Conservation (phyloP, 2,797 vertebrate species). For the Thripadectes ignobilis region DNA sequence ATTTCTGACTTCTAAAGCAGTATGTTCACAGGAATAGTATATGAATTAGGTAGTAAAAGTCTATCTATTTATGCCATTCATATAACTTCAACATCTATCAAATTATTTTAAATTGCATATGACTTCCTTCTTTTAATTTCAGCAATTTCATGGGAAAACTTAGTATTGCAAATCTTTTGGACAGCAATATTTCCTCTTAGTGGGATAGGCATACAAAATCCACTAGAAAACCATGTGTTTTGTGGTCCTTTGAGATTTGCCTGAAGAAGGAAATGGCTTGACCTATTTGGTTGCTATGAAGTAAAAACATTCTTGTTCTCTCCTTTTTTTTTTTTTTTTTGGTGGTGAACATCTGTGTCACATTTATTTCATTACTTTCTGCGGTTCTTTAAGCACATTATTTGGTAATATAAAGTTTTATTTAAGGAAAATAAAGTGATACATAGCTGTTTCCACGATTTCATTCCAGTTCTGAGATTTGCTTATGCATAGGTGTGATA, state of each 20-base stretch:
- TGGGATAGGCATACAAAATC: slow-evolving; percentile 60
- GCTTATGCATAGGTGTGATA: neutral
- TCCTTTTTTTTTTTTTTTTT: neutral
- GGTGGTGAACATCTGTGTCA: slow-evolving; percentile 76
- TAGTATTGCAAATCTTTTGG: slow-evolving; percentile 61
- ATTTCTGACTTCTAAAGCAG: neutral
- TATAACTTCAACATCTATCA: neutral
- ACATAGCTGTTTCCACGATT: neutral
- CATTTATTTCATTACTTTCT: slow-evolving; percentile 76
- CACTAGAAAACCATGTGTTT: slow-evolving; percentile 72
- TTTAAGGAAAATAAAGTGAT: slow-evolving; percentile 31
- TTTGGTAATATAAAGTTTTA: slow-evolving; percentile 58
- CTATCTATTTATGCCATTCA: neutral
- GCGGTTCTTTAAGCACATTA: slow-evolving; percentile 69
- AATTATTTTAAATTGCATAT: slow-evolving; percentile 12
- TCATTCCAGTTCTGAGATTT: neutral
- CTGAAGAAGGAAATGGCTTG: slow-evolving; percentile 80
- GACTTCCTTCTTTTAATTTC: slow-evolving; percentile 49
- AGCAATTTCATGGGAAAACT: slow-evolving; percentile 70
- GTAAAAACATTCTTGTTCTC: slow-evolving; percentile 79
- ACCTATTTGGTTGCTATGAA: slow-evolving; percentile 83
- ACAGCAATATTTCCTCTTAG: slow-evolving; percentile 72
- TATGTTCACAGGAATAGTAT: neutral
- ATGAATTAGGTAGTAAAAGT: neutral
- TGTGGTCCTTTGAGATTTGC: slow-evolving; percentile 74